These are phyloP conservation scores for Ploceus nigricollis DNA, from an alignment of 2,113 vertebrate species.

Conservation along the genomic window DNA sequence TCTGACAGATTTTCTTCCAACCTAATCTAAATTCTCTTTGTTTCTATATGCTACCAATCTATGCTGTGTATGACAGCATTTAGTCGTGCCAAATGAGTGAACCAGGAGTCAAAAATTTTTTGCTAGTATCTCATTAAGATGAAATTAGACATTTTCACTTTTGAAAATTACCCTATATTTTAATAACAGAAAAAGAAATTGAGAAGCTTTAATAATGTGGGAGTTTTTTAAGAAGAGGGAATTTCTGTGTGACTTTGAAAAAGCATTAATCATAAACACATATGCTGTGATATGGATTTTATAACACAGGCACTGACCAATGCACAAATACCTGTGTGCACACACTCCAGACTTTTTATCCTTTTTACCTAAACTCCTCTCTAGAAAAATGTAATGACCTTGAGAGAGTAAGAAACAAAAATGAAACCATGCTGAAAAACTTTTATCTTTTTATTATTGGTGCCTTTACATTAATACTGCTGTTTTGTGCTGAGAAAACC, in stretches of 20 bases:
- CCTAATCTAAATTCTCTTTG: not conserved
- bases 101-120: not conserved
- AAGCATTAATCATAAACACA: not conserved
- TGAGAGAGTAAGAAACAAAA: constrained; percentile 35
- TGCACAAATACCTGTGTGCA: not conserved
- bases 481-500: constrained; percentile 93
- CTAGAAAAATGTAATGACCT: not conserved
- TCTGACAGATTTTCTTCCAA: not conserved
- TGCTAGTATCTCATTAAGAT: not conserved
- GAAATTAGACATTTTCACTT: not conserved
- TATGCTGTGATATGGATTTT: not conserved
- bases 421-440: constrained; percentile 71
- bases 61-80: not conserved
- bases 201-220: not conserved
- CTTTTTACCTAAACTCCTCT: not conserved
- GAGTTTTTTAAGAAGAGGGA: not conserved
- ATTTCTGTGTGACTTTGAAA: not conserved
- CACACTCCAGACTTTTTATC: not conserved
- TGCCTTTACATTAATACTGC: constrained; percentile 81
- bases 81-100: not conserved
- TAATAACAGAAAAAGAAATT: not conserved
- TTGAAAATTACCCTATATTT: not conserved
- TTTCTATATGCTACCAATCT: not conserved
- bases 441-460: constrained; percentile 74
- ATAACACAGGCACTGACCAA: not conserved